These are phyloP conservation scores for Ditylenchus weischeri DNA, from an alignment of 2,888 invertebrate genomes.

Conservation along the genomic window DNA sequence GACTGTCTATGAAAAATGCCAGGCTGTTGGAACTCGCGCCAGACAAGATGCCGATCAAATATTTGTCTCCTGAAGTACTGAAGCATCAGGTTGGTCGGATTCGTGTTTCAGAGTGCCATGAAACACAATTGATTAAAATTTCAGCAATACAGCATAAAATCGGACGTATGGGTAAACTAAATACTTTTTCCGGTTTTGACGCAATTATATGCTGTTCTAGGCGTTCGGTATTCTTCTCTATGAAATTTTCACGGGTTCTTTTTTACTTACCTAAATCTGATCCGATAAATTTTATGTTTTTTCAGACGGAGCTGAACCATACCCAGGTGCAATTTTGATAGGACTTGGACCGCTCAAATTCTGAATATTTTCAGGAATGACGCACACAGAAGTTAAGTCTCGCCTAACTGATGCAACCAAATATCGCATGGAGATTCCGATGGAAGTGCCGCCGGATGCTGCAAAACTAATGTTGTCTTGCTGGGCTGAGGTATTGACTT, in stretches of 20 bases:
- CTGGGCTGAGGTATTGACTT: constrained; percentile 6
- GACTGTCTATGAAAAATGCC: background rate
- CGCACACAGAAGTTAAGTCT: background rate
- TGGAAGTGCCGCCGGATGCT: background rate
- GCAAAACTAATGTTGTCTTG: background rate
- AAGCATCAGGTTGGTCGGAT: background rate
- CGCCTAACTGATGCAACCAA: constrained; percentile 6
- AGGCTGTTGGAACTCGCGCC: background rate
- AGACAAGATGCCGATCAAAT: constrained; percentile 5
- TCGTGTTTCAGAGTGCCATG: too few relatives aligned
- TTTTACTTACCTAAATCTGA: too few relatives aligned
- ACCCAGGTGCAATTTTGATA: too few relatives aligned
- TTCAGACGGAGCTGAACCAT: too few relatives aligned
- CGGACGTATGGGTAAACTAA: background rate
- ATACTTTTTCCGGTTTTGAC: too few relatives aligned
- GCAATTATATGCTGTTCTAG: too few relatives aligned
- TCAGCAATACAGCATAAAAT: constrained; percentile 9
- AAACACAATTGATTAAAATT: too few relatives aligned
- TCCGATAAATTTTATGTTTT: too few relatives aligned
- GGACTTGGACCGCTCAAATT: background rate
- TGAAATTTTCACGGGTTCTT: constrained; percentile 3
- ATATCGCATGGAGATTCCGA: constrained; percentile 9
- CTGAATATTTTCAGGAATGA: constrained; percentile 8
- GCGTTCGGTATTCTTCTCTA: constrained; percentile 2
- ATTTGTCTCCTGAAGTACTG: constrained; percentile 8